A percentile compares a stretch with the other conserved stretches of the same genome.
These are phyloP conservation scores for Eciton burchellii DNA, from an alignment of 1,140 invertebrate genomes.

Conservation along the genomic window DNA sequence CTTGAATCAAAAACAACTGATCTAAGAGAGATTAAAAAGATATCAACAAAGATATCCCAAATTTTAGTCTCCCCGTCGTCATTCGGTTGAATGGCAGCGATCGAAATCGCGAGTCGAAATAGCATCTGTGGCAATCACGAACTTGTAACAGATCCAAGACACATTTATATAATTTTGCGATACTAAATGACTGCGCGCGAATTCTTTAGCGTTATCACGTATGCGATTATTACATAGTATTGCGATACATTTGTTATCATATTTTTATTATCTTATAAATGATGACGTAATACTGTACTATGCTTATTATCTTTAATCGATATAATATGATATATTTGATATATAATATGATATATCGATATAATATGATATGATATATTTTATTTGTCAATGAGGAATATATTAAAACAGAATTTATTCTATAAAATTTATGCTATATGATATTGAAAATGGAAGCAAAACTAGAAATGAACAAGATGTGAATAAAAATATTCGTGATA, in stretches of 20 bases:
- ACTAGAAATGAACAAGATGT: neutral
- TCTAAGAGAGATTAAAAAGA: neutral
- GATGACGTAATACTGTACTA: no score
- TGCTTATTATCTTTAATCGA: conserved; percentile 2
- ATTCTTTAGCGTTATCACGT: conserved; percentile 10
- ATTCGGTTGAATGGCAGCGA: conserved; percentile 59
- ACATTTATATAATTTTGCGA: conserved; percentile 66
- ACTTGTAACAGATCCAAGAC: conserved; percentile 66
- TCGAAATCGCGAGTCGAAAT: conserved; percentile 51
- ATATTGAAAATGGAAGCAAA: neutral
- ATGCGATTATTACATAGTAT: no score
- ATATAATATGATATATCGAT: neutral
- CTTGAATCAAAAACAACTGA: neutral
- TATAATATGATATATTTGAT: neutral
- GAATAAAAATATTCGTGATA: neutral
- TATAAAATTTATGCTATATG: neutral
- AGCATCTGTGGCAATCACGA: conserved; percentile 54
- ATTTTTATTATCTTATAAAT: no score
- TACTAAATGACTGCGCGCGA: conserved; percentile 24
- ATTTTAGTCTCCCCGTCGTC: conserved; percentile 43
- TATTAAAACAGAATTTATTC: neutral
- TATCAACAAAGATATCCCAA: no score
- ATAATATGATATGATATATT: neutral
- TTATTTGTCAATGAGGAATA: neutral
- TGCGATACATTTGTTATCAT: no score